These are phyloP conservation scores for Lucilia sericata DNA, from an alignment of 1,140 invertebrate genomes.

Conservation along the genomic window DNA sequence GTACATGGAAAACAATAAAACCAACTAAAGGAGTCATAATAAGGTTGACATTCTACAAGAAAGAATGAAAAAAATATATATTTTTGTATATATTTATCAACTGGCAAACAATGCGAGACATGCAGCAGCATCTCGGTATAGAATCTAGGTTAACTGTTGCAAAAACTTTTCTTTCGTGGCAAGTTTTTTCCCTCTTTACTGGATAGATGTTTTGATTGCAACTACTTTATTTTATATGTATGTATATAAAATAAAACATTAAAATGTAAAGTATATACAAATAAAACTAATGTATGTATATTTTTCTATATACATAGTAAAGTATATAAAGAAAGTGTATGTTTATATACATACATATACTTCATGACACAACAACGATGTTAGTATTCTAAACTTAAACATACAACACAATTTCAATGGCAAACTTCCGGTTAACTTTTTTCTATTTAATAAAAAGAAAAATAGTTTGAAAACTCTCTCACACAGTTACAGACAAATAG, in stretches of 20 bases:
- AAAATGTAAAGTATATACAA: neutral
- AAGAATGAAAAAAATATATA: neutral
- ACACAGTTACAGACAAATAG: neutral
- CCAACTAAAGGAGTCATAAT: constrained; percentile 1
- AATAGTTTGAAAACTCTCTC: neutral
- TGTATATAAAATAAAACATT: neutral
- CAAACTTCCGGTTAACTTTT: constrained; percentile 13
- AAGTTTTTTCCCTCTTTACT: neutral
- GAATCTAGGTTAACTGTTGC: constrained; percentile 15
- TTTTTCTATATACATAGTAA: no score
- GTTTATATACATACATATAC: neutral
- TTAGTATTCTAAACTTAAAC: neutral
- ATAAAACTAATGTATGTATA: neutral
- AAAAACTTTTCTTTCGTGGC: neutral
- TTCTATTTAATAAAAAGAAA: neutral
- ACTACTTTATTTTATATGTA: constrained; percentile 10
- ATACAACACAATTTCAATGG: constrained; percentile 4
- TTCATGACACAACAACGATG: neutral
- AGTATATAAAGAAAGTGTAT: neutral
- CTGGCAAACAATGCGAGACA: constrained; percentile 14
- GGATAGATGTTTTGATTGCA: neutral
- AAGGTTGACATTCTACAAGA: neutral
- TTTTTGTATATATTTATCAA: neutral
- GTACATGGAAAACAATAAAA: neutral
- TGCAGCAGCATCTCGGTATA: neutral